These are phyloP conservation scores for Cebus imitator DNA, from an alignment of 2,113 vertebrate genomes.

Conservation along the genomic window DNA sequence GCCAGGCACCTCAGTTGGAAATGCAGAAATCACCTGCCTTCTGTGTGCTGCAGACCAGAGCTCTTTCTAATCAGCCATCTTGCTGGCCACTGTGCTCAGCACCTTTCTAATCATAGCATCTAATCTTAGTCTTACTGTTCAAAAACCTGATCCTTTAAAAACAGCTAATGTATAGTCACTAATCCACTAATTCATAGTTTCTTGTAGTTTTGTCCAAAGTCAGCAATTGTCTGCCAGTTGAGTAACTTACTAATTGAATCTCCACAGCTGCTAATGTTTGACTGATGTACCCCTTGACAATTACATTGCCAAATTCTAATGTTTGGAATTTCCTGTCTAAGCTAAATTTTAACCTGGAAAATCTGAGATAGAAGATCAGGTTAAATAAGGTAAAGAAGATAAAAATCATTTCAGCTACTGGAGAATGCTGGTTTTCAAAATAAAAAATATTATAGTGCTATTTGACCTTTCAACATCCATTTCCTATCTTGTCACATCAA, in stretches of 20 bases:
- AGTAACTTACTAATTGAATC: constrained; percentile 48
- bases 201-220: constrained; percentile 45
- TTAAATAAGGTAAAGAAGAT: constrained; percentile 22
- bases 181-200: constrained; percentile 56
- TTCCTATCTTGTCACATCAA: background rate
- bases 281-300: background rate
- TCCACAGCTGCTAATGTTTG: background rate
- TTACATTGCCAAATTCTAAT: background rate
- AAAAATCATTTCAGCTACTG: background rate
- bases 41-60: too few species aligned
- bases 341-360: background rate
- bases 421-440: background rate
- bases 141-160: constrained; percentile 63
- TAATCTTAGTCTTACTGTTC: constrained; percentile 24
- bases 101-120: constrained; percentile 35
- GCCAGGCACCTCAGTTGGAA: too few species aligned
- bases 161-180: constrained; percentile 22
- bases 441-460: background rate
- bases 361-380: background rate
- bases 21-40: too few species aligned
- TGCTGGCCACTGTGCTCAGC: background rate
- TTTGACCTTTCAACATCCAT: background rate
- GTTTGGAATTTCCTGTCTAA: background rate
- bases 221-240: constrained; percentile 49
- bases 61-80: too few species aligned